phyloP scores from a whole-genome alignment of 1,140 invertebrate species.

The Solenopsis invicta region DNA sequence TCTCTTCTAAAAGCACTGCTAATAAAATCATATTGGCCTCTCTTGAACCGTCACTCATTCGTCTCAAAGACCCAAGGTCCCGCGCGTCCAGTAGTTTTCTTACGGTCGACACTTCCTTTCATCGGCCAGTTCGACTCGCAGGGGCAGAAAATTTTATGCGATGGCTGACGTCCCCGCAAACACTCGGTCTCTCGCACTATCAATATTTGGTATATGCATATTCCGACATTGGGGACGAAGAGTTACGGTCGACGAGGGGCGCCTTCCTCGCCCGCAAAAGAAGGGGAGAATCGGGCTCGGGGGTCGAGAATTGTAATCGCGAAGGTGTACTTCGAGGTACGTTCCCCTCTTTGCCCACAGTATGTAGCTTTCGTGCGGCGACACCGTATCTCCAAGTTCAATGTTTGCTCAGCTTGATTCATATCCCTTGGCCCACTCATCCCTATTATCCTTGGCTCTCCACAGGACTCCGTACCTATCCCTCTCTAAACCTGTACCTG shows the following conservation, averaged over 20 bases:
- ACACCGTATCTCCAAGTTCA: constrained; percentile 85
- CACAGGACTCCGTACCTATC: constrained; percentile 41
- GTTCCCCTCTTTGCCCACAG: constrained; percentile 71
- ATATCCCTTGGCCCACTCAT: constrained; percentile 81
- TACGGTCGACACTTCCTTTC: constrained; percentile 42
- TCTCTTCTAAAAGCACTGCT: neutral
- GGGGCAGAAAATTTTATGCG: constrained; percentile 67
- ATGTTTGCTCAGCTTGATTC: constrained; percentile 87
- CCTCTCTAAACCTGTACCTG: constrained; percentile 50
- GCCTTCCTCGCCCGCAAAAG: constrained; percentile 10
- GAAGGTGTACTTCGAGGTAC: constrained; percentile 76
- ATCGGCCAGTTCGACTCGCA: constrained; percentile 27
- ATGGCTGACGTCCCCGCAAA: constrained; percentile 39
- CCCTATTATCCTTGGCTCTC: constrained; percentile 72
- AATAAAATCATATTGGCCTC: neutral
- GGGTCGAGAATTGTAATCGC: constrained; percentile 72
- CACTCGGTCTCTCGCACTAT: constrained; percentile 56
- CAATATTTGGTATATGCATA: constrained; percentile 77
- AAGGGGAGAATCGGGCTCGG: constrained; percentile 22
- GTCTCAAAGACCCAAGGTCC: neutral
- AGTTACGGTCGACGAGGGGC: constrained; percentile 61
- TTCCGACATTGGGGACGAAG: constrained; percentile 60
- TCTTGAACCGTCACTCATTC: neutral
- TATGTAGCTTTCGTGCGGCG: constrained; percentile 74
- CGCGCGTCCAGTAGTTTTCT: constrained; percentile 17